Conservation (phyloP, 2,797 vertebrate genomes). For the Simalia tracyae region DNA sequence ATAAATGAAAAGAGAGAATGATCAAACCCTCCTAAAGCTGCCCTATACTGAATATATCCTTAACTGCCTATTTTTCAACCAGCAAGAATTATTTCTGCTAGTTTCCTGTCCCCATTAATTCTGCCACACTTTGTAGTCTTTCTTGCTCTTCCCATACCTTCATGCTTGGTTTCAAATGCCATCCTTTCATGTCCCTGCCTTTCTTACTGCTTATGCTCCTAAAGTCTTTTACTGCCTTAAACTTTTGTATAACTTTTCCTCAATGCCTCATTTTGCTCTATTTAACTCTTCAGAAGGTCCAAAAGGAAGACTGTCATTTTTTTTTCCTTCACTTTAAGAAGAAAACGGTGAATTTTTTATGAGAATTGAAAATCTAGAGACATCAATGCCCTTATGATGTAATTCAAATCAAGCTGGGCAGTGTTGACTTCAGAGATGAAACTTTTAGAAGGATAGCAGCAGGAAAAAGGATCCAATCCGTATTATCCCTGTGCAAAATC, state of each 20-base stretch:
- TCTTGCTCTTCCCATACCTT: conserved; percentile 9
- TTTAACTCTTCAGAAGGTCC: conserved; percentile 16
- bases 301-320: conserved; percentile 15
- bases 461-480: neutral
- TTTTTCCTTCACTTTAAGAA: neutral
- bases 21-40: conserved; percentile 23
- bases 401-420: neutral
- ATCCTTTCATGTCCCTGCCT: conserved; percentile 27
- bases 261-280: conserved; percentile 14
- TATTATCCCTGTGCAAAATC: neutral
- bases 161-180: conserved; percentile 6
- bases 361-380: neutral
- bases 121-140: conserved; percentile 18
- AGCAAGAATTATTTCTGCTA: neutral
- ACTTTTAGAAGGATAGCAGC: neutral
- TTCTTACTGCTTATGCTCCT: conserved; percentile 13
- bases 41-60: conserved; percentile 11
- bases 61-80: neutral
- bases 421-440: neutral
- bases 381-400: neutral
- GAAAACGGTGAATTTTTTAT: neutral
- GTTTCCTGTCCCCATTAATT: conserved; percentile 37
- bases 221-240: conserved; percentile 6
- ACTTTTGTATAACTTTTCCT: conserved; percentile 29
- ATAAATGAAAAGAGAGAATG: conserved; percentile 17